phyloP scores from a whole-genome alignment of 2,888 invertebrate species.

The Hesperia comma region DNA sequence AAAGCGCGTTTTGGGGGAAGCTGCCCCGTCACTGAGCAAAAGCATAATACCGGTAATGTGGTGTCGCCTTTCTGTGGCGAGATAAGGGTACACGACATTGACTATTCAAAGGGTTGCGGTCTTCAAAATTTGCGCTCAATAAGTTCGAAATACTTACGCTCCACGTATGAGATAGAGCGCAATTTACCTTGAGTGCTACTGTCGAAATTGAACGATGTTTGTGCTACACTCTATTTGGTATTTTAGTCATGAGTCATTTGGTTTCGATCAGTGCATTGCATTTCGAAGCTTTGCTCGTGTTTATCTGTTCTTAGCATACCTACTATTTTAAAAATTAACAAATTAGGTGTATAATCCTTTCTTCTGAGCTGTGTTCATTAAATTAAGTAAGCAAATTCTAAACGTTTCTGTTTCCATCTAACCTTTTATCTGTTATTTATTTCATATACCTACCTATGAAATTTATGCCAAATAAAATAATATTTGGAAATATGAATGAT shows the following conservation, averaged over 20 bases:
- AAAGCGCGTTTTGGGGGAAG: conserved; percentile 60
- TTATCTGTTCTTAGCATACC: conserved; percentile 47
- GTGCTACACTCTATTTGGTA: conserved; percentile 43
- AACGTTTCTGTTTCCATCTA: too few species aligned
- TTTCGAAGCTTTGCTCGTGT: conserved; percentile 52
- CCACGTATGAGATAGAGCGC: conserved; percentile 50
- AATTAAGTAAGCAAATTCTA: too few species aligned
- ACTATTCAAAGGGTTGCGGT: conserved; percentile 84
- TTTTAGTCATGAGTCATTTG: conserved; percentile 56
- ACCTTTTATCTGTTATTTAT: too few species aligned
- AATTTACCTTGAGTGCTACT: conserved; percentile 40
- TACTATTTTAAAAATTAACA: too few species aligned
- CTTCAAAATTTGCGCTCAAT: conserved; percentile 83
- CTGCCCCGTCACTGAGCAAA: conserved; percentile 53
- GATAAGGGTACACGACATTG: conserved; percentile 84
- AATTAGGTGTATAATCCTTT: too few species aligned
- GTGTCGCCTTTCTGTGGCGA: conserved; percentile 83
- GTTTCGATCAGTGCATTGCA: conserved; percentile 49
- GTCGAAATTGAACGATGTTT: conserved; percentile 14
- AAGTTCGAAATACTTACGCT: conserved; percentile 74
- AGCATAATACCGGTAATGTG: conserved; percentile 82
- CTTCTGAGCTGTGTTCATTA: too few species aligned
- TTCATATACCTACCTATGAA: too few species aligned
- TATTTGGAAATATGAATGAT: too few species aligned
- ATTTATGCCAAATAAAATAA: too few species aligned